These are phyloP conservation scores for Torymus auratus DNA, from an alignment of 2,888 invertebrate species.

Conservation along the genomic window DNA sequence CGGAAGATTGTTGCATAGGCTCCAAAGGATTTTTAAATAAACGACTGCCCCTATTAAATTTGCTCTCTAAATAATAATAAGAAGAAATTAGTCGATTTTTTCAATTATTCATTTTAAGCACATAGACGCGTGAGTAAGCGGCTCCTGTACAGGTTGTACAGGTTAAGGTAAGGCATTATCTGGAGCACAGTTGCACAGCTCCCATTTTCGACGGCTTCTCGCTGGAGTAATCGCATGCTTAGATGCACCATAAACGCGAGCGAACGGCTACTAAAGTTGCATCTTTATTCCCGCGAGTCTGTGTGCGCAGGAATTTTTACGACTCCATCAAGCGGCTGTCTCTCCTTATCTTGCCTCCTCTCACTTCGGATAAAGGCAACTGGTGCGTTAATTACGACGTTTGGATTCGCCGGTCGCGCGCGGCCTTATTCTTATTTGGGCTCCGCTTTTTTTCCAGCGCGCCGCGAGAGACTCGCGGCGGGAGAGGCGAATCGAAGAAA, in stretches of 20 bases:
- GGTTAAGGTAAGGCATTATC: conserved; percentile 30
- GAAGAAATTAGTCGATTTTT: too few relatives aligned
- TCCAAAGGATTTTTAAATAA: too few relatives aligned
- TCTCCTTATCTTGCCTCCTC: conserved; percentile 32
- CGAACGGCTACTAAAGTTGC: conserved; percentile 15
- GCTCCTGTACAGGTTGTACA: too few relatives aligned
- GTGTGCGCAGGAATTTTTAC: conserved; percentile 45
- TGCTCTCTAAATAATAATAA: too few relatives aligned
- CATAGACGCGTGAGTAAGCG: too few relatives aligned
- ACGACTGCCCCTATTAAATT: too few relatives aligned
- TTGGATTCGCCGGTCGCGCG: too few relatives aligned
- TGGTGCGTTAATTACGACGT: conserved; percentile 24
- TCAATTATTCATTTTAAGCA: too few relatives aligned
- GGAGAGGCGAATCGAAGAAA: conserved; percentile 17
- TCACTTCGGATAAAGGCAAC: conserved; percentile 22
- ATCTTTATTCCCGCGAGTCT: conserved; percentile 20
- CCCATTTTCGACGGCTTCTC: conserved; percentile 14
- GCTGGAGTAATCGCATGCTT: neutral
- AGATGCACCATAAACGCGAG: conserved; percentile 11
- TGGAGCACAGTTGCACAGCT: neutral
- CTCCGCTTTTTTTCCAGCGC: neutral
- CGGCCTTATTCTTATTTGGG: neutral
- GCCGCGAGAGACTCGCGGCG: neutral
- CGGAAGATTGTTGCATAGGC: neutral
- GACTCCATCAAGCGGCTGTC: conserved; percentile 37